Evolutionary conservation across 2,797 vertebrate genomes (phyloP).

Genomic region (Cygnus olor): DNA sequence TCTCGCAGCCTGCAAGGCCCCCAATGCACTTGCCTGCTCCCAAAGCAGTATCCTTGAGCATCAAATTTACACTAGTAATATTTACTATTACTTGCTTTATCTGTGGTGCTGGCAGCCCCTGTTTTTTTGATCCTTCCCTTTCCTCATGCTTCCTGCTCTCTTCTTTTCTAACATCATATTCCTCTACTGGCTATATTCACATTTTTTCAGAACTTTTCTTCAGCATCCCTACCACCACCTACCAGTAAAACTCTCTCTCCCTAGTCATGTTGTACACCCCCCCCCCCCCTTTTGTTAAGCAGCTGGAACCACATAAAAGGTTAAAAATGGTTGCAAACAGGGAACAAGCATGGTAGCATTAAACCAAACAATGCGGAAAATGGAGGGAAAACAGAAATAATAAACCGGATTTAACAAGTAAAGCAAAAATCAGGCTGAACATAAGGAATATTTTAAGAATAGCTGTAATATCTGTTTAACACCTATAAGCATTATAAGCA

Average conservation of each 20-base stretch:
- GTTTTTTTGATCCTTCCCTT: not conserved
- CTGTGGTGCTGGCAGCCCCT: not conserved
- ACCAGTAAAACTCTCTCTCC: not conserved
- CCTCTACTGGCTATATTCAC: not conserved
- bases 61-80: not conserved
- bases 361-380: not conserved
- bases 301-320: not conserved
- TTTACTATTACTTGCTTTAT: not conserved
- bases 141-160: not conserved
- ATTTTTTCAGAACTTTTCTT: not conserved
- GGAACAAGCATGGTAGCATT: not conserved
- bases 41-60: not conserved
- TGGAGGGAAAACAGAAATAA: not conserved
- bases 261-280: too few relatives aligned
- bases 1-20: not conserved
- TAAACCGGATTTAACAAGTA: not conserved
- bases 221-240: not conserved
- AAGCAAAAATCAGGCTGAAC: not conserved
- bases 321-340: not conserved
- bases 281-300: not conserved
- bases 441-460: not conserved
- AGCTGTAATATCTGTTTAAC: not conserved
- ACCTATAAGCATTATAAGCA: constrained; percentile 30
- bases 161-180: not conserved
- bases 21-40: not conserved